These are phyloP conservation scores for Apocrypta bakeri DNA, from an alignment of 1,140 invertebrate genomes.

Conservation along the genomic window DNA sequence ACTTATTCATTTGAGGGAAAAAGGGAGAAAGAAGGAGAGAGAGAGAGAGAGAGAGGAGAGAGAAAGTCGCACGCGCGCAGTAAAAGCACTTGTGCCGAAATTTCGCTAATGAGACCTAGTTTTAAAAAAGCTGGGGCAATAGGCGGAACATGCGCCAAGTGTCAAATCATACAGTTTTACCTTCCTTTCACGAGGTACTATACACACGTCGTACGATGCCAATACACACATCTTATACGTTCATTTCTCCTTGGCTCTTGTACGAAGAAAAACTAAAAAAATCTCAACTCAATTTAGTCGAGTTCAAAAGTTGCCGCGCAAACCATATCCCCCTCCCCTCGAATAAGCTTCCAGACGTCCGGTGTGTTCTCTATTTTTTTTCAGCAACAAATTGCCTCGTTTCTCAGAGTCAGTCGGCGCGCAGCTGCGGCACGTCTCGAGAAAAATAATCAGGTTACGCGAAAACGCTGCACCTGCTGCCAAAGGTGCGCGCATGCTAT, in stretches of 20 bases:
- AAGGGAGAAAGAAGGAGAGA: too few relatives aligned
- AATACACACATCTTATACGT: too few relatives aligned
- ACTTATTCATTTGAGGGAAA: conserved; percentile 17
- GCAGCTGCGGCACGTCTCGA: neutral
- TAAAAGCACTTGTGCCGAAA: conserved; percentile 36
- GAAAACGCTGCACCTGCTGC: neutral
- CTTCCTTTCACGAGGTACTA: neutral
- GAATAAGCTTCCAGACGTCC: neutral
- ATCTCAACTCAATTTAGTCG: too few relatives aligned
- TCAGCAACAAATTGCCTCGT: conserved; percentile 39
- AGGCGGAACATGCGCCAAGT: neutral
- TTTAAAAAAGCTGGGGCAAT: conserved; percentile 27
- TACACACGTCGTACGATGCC: too few relatives aligned
- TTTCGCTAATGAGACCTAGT: conserved; percentile 47
- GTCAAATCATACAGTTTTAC: neutral
- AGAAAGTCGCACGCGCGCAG: too few relatives aligned
- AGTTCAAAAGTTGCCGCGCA: neutral
- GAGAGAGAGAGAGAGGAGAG: neutral
- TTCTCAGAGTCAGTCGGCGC: conserved; percentile 2
- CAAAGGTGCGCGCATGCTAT: neutral
- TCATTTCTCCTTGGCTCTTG: too few relatives aligned
- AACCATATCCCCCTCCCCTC: neutral
- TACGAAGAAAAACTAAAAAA: too few relatives aligned
- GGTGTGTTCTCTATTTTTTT: neutral
- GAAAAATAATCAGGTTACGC: conserved; percentile 38